These are phyloP conservation scores for Aix galericulata DNA, from an alignment of 2,113 vertebrate species.

Conservation along the genomic window DNA sequence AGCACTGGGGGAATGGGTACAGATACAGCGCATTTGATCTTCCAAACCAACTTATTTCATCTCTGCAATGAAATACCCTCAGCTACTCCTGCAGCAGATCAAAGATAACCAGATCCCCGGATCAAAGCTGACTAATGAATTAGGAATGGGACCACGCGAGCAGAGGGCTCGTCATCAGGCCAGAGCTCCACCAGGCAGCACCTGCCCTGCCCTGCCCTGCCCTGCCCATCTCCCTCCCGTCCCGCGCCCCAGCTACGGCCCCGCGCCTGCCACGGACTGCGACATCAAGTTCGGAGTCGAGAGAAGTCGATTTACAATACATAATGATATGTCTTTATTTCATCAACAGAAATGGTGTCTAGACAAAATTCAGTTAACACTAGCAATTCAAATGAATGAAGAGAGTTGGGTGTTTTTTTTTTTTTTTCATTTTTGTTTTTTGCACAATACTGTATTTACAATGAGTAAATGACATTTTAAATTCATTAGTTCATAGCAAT, in stretches of 20 bases:
- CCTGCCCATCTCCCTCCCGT: not conserved
- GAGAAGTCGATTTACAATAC: conserved; percentile 77
- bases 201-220: not conserved
- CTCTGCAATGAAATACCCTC: not conserved
- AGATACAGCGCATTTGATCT: conserved; percentile 16
- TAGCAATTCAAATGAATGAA: conserved; percentile 98
- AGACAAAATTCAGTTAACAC: conserved; percentile 99
- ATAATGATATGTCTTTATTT: conserved; percentile 99
- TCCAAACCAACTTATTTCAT: not conserved
- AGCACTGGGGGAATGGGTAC: not conserved
- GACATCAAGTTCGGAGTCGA: not conserved
- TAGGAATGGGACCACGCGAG: not conserved
- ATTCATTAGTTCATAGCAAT: conserved; percentile 97
- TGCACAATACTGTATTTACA: conserved; percentile 99
- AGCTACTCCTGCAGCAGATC: conserved; percentile 1
- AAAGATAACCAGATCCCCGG: not conserved
- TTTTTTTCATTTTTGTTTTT: conserved; percentile 75
- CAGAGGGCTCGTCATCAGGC: not conserved
- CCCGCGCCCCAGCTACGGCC: not conserved
- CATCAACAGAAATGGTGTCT: conserved; percentile 99
- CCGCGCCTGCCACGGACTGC: fast-evolving
- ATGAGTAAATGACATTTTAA: conserved; percentile 91
- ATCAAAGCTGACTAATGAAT: not conserved
- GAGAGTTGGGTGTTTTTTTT: conserved; percentile 74
- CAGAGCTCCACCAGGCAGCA: not conserved